Conservation (phyloP, 2,888 invertebrate species). For the Trypoxylon attenuatum region DNA sequence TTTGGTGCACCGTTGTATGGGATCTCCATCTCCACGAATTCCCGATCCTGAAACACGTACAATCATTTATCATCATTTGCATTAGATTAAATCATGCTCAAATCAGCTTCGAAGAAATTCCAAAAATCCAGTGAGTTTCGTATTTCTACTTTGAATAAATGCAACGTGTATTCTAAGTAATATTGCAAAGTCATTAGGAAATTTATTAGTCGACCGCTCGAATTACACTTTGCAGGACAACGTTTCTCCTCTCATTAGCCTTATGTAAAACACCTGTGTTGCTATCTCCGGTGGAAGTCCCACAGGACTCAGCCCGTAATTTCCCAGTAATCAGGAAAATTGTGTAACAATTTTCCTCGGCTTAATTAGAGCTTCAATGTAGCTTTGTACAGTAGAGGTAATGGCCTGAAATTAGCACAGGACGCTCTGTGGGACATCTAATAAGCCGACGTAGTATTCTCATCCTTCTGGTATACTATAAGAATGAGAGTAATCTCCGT, state of each 20-base stretch:
- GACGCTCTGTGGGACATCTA: too few species aligned
- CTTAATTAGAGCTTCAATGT: background rate
- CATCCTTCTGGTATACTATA: too few species aligned
- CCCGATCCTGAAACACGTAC: constrained; percentile 93
- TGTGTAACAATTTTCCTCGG: background rate
- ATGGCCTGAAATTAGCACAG: too few species aligned
- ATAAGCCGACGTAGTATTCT: too few species aligned
- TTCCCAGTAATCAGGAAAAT: background rate
- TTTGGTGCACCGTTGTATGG: constrained; percentile 96
- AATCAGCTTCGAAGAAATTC: too few species aligned
- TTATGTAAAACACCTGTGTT: constrained; percentile 7
- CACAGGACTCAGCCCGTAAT: constrained; percentile 3
- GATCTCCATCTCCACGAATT: constrained; percentile 97
- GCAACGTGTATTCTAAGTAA: too few species aligned
- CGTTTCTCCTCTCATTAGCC: background rate
- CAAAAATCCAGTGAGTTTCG: too few species aligned
- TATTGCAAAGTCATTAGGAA: constrained; percentile 18
- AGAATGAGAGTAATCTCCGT: too few species aligned
- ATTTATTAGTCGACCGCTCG: constrained; percentile 26
- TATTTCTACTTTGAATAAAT: too few species aligned
- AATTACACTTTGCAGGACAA: constrained; percentile 35
- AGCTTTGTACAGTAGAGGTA: background rate
- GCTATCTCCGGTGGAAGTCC: background rate
- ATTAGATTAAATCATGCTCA: too few species aligned
- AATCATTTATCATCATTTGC: too few species aligned